Conservation (phyloP, 1,140 invertebrate species). For the Zaprionus ghesquierei region DNA sequence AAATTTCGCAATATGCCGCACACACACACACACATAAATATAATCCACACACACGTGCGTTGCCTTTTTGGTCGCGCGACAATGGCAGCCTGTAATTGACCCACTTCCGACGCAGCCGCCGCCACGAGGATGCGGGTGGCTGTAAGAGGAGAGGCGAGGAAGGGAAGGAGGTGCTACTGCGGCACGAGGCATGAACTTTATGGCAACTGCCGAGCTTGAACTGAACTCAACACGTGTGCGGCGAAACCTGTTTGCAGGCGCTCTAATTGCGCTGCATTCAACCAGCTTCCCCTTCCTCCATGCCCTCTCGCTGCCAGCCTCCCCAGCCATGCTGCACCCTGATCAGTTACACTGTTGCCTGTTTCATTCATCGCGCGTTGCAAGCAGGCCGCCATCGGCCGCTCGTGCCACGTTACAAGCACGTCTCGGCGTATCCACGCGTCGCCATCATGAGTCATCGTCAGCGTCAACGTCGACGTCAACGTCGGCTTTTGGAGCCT, state of each 20-base stretch:
- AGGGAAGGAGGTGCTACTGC: not conserved
- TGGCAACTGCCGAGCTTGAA: slow-evolving; percentile 26
- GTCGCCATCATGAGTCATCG: slow-evolving; percentile 32
- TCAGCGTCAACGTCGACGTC: slow-evolving; percentile 20
- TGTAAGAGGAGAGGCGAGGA: not conserved
- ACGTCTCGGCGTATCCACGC: slow-evolving; percentile 15
- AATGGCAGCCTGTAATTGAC: slow-evolving; percentile 77
- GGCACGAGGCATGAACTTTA: slow-evolving; percentile 58
- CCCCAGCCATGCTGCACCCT: not conserved
- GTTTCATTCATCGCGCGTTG: slow-evolving; percentile 74
- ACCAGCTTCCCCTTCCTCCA: not conserved
- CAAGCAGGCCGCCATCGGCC: slow-evolving; percentile 37
- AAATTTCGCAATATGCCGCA: slow-evolving; percentile 66
- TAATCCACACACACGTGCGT: slow-evolving; percentile 11
- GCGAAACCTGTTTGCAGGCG: slow-evolving; percentile 68
- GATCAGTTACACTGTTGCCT: slow-evolving; percentile 16
- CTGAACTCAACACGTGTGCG: slow-evolving; percentile 39
- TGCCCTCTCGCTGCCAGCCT: not conserved
- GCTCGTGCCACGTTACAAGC: slow-evolving; percentile 42
- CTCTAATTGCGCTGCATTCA: slow-evolving; percentile 61
- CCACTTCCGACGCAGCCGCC: slow-evolving; percentile 48
- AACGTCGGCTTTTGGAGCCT: slow-evolving; percentile 12
- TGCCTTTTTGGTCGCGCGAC: slow-evolving; percentile 52
- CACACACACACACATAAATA: slow-evolving; percentile 20
- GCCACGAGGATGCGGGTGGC: slow-evolving; percentile 35